Base-by-base conservation (phyloP, 1,140 invertebrate species). In the Drosophila orena region DNA sequence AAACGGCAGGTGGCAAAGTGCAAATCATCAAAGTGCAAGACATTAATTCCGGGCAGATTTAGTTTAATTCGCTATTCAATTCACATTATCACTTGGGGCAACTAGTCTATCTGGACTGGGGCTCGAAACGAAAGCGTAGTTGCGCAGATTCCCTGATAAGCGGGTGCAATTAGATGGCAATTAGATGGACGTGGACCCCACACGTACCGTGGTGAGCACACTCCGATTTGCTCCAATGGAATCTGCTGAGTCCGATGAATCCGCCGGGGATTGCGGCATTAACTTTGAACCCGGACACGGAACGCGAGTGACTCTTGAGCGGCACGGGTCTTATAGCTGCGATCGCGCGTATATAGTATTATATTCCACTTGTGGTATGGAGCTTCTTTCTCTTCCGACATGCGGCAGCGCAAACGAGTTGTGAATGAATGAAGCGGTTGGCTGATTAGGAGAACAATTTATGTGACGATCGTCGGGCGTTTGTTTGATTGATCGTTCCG, bases 341-440 rank as follows among this genome's bases (percentile, higher is more conserved):
- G 15, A 46, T 46, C 34, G 44, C 40, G 22, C 58, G 15, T 73
- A 8, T 37, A 40, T 22, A 4, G 4, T 55, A 40, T 30, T 30
- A 3, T 55, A 40, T 30, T 30, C 30, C 30, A 10, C 30, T 30
- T 30, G 30, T 30, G 8, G 15, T 12, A 35, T 22, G 4, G 15
- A 11, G 27, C 27, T 68, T 35, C 43, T 40, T 46, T 56, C 47
- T 17, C 40, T 60, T 66, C 37, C 35, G 49, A 59, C 79, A 37
- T 83, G 66, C 79, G 84, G 71, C 76, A 62, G 49, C 61, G 59
- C 73, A 73, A 89, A 88, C 84, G 84, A 88, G 84, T 88, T 88
- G 84, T 88, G 79, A 88, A 88, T 88, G 84, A 88, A 89, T 88
- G 85, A 77, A 83, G 60, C 81, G 42, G 57, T 60, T 58, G 80